phyloP scores from a whole-genome alignment of 2,113 vertebrate species.

The Tragulus kanchil region DNA sequence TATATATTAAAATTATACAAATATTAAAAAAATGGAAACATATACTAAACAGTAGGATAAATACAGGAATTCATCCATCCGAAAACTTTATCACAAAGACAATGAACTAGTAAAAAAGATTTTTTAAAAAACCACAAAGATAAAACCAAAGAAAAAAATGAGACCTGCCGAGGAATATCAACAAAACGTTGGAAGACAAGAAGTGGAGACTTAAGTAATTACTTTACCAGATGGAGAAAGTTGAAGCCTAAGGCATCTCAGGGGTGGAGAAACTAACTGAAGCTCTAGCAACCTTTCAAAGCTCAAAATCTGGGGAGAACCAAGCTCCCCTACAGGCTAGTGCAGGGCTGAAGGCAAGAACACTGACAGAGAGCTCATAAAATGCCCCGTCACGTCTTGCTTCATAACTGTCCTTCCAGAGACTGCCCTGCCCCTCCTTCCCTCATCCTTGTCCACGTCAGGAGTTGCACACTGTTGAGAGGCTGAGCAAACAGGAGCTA shows the following conservation, averaged over 20 bases:
- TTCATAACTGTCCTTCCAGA: background rate
- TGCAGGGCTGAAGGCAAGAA: background rate
- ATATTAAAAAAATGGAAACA: constrained; percentile 5
- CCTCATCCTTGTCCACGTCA: background rate
- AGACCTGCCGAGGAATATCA: background rate
- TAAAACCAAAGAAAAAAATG: background rate
- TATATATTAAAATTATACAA: background rate
- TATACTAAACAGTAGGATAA: background rate
- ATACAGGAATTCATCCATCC: background rate
- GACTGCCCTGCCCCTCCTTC: rapidly evolving
- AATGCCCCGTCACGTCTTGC: background rate
- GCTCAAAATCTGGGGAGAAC: background rate
- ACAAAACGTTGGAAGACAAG: background rate
- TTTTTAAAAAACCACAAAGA: background rate
- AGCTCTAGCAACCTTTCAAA: background rate
- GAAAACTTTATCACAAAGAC: background rate
- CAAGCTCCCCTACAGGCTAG: background rate
- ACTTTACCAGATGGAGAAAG: background rate
- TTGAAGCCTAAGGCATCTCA: background rate
- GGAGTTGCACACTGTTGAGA: background rate
- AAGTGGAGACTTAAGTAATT: background rate
- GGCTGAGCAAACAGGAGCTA: background rate
- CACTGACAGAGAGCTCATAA: background rate
- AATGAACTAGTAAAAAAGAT: background rate
- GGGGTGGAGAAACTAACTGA: rapidly evolving